phyloP scores from a whole-genome alignment of 2,113 vertebrate genomes.

The human region DNA sequence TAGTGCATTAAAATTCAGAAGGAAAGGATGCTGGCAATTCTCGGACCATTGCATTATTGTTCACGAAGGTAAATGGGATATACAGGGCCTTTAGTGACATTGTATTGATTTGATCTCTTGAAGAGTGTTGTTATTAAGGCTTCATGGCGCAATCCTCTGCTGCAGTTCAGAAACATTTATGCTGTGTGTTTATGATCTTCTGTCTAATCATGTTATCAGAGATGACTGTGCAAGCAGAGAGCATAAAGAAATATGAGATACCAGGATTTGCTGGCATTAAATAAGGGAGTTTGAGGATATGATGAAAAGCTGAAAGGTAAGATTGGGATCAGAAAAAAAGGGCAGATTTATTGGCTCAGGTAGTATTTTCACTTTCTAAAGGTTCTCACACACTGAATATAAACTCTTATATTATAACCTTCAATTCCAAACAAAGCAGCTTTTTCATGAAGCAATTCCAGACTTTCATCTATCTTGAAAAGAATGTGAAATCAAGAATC shows the following conservation, averaged over 20 bases:
- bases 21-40: background rate
- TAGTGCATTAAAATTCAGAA: conserved; percentile 45
- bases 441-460: conserved; percentile 46
- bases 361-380: conserved; percentile 46
- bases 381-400: conserved; percentile 46
- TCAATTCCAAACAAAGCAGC: conserved; percentile 56
- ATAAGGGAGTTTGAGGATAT: conserved; percentile 35
- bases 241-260: conserved; percentile 57
- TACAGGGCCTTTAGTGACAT: background rate
- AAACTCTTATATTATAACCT: conserved; percentile 51
- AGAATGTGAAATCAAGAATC: conserved; percentile 53
- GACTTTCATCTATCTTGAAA: conserved; percentile 24
- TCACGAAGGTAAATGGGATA: conserved; percentile 25
- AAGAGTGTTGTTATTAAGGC: conserved; percentile 53
- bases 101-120: conserved; percentile 45
- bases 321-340: conserved; percentile 40
- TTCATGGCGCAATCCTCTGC: background rate
- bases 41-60: conserved; percentile 39
- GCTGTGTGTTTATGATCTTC: conserved; percentile 61
- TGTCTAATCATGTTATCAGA: conserved; percentile 71
- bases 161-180: conserved; percentile 54
- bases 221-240: conserved; percentile 40
- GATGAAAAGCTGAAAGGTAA: conserved; percentile 61
- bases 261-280: conserved; percentile 48
- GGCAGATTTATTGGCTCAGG: background rate